Base-by-base conservation (phyloP, 2,113 vertebrate genomes). In the Athene noctua region DNA sequence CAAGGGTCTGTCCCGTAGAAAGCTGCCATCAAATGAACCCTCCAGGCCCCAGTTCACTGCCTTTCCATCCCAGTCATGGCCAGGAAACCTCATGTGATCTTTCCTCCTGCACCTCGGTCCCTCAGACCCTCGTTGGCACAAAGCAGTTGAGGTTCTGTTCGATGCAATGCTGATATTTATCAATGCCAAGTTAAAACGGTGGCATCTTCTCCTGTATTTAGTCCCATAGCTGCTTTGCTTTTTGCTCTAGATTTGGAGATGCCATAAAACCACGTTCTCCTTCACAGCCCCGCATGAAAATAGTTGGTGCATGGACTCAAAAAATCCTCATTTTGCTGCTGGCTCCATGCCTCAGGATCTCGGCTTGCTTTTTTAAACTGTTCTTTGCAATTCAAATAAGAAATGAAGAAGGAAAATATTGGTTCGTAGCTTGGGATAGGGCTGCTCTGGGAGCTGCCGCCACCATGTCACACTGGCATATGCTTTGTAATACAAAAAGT, bases 321-420 rank as follows among this genome's bases (percentile, higher is more conserved):
- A 58, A 61, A 40, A 30, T 34, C 59, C 21, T 57, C 12, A 1
- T 58, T 72, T 27, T 49, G 25, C 59, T 88, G 49, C 83, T 78
- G 90, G 70, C 86, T 72, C 44, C 46, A 0, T 21, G 52, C 92
- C 72, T 75, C 36, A 5, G 86, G 78, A 77, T 80, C 74, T 94
- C 38, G 8, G 13, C 47, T 86, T 75, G 13, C 52, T 44, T 23
- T 40, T 67, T 66, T 10, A n/a, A 88, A 15, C 55, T 8, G 14
- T 38, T 73, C 54, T 88, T 94, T 88, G 90, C 92, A 94, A 88
- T 85, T 77, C 70, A 77, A 68, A 78, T 68, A 59, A 67, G 79
- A 66, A 73, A 30, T 1, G 1, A 34, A 62, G 92, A 63, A 49
- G 65, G 87, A 62, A 93, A 88, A 77, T 27, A 38, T 7, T 49